Conservation (phyloP, 2,113 vertebrate species). For the Noturus placidus region DNA sequence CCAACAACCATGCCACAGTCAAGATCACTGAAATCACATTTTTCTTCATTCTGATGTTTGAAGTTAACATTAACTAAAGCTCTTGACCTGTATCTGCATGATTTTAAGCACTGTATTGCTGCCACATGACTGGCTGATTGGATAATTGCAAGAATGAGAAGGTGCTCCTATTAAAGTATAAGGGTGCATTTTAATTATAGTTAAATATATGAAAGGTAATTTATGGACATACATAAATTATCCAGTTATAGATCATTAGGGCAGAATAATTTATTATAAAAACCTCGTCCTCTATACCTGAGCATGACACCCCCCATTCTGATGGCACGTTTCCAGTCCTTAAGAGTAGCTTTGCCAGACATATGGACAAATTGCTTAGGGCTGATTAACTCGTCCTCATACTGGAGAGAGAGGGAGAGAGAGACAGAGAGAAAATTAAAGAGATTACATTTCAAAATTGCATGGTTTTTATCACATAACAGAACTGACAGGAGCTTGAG, state of each 20-base stretch:
- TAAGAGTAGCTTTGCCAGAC: constrained; percentile 95
- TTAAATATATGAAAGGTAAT: not conserved
- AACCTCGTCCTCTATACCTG: constrained; percentile 73
- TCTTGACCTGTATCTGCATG: not conserved
- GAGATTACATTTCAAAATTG: not conserved
- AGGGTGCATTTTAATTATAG: not conserved
- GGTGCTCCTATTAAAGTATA: not conserved
- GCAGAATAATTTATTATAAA: not conserved
- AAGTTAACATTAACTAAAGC: not conserved
- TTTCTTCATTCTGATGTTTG: not conserved
- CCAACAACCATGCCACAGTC: too few species aligned
- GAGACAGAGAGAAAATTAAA: not conserved
- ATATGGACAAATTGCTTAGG: constrained; percentile 98
- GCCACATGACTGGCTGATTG: not conserved
- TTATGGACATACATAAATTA: not conserved
- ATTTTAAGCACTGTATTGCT: not conserved
- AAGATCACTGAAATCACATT: not conserved
- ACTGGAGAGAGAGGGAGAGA: constrained; percentile 69
- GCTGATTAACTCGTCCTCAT: constrained; percentile 94
- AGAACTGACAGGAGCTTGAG: not conserved
- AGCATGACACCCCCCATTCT: constrained; percentile 95
- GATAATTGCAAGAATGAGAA: not conserved
- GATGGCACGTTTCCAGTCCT: constrained; percentile 98
- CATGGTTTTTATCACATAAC: not conserved
- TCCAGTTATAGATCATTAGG: not conserved